Evolutionary conservation across 2,113 vertebrate species (phyloP).

Genomic region (western clawed frog (Xenopus tropicalis)): UCB_Xtro_10.0 CM004449.2:17647501-17648000

Average conservation of each 20-base stretch:
- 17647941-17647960: neutral
- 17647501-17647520: too few relatives aligned
- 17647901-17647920: neutral
- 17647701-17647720: neutral
- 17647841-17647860: neutral
- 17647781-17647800: neutral
- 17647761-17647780: neutral
- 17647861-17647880: neutral
- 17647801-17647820: neutral
- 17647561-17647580: too few relatives aligned
- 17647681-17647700: neutral
- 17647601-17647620: too few relatives aligned
- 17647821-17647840: neutral
- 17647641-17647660: too few relatives aligned
- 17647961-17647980: neutral
- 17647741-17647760: neutral
- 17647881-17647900: neutral
- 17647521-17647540: too few relatives aligned
- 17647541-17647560: too few relatives aligned
- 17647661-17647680: neutral
- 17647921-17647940: neutral
- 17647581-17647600: too few relatives aligned
- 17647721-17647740: neutral
- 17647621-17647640: neutral
- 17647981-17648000: neutral